Evolutionary conservation across 2,888 invertebrate species (phyloP).

Genomic region (Nomada lathburiana): DNA sequence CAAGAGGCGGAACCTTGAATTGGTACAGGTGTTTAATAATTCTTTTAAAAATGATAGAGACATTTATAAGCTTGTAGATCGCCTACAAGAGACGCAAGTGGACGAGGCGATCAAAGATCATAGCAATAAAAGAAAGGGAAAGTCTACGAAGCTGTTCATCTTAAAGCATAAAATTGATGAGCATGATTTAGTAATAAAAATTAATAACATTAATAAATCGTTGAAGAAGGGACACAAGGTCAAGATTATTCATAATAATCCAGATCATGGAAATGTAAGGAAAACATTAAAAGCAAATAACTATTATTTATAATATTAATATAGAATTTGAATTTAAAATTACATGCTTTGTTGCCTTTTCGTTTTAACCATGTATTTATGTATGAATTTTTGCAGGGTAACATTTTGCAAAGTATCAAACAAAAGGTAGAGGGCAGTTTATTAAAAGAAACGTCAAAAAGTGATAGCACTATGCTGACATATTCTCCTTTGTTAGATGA

Average conservation of each 20-base stretch:
- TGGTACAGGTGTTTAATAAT: constrained; percentile 86
- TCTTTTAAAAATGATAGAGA: constrained; percentile 89
- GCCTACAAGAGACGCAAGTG: accelerated
- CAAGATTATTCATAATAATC: constrained; percentile 74
- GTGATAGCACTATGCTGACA: accelerated
- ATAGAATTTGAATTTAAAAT: background rate
- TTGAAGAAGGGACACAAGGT: constrained; percentile 79
- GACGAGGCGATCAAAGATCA: constrained; percentile 21
- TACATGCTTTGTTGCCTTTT: background rate
- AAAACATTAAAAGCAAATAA: background rate
- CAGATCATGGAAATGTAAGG: constrained; percentile 24
- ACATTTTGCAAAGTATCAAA: background rate
- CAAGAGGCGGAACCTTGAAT: constrained; percentile 88
- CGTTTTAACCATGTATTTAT: background rate
- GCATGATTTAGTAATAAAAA: constrained; percentile 81
- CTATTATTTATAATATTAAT: too few species aligned
- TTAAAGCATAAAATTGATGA: constrained; percentile 79
- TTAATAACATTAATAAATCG: constrained; percentile 79
- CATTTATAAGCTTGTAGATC: constrained; percentile 87
- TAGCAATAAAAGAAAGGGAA: constrained; percentile 33
- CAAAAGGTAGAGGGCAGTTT: background rate
- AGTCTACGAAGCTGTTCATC: constrained; percentile 76
- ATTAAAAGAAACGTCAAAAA: too few species aligned
- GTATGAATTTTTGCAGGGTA: constrained; percentile 25
- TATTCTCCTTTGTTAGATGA: background rate